Conservation (phyloP, 2,113 vertebrate species). For the Cercopithecus mona region DNA sequence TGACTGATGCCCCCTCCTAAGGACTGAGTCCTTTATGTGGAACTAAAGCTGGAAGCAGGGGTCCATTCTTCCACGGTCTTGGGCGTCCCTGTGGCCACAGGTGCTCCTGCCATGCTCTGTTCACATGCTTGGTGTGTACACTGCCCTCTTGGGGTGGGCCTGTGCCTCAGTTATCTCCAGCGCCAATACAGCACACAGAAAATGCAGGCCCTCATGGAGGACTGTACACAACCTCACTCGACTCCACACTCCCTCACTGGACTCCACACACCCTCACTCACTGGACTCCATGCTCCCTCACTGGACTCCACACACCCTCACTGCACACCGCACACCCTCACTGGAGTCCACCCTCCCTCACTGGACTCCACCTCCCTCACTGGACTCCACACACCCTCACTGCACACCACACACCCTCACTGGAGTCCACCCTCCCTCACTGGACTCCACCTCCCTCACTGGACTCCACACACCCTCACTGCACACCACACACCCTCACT, state of each 20-base stretch:
- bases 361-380: too few species aligned
- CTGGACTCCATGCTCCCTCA: too few species aligned
- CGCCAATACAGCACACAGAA: neutral
- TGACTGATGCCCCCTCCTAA: neutral
- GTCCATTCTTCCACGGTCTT: neutral
- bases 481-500: too few species aligned
- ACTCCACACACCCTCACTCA: too few species aligned
- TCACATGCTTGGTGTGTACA: neutral
- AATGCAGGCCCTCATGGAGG: neutral
- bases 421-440: too few species aligned
- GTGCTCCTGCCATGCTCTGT: neutral
- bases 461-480: too few species aligned
- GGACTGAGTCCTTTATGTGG: neutral
- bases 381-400: too few species aligned
- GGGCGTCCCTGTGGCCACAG: neutral
- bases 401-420: too few species aligned
- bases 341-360: too few species aligned
- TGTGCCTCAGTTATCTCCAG: neutral
- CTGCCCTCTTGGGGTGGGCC: fast-evolving
- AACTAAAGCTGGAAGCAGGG: neutral
- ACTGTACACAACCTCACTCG: neutral
- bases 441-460: too few species aligned
- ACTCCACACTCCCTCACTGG: too few species aligned
- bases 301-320: fast-evolving
- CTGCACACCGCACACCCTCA: too few species aligned